Conservation (phyloP, 2,113 vertebrate species). For the Myrmophylax atrothorax region DNA sequence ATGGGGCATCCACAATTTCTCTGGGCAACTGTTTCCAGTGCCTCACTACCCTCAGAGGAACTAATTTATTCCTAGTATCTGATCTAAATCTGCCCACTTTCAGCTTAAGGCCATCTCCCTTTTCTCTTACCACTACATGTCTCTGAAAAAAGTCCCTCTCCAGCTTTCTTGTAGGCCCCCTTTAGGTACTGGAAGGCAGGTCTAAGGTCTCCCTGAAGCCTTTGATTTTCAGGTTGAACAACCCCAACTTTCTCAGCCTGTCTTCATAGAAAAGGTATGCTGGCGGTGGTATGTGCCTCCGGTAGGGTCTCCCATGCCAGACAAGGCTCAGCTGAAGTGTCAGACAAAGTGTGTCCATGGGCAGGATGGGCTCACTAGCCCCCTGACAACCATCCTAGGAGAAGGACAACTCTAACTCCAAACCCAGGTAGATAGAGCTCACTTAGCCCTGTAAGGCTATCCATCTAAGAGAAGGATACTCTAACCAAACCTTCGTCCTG, state of each 20-base stretch:
- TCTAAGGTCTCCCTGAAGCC: background rate
- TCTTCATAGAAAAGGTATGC: background rate
- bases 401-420: too few species aligned
- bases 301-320: too few species aligned
- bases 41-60: background rate
- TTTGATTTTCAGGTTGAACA: background rate
- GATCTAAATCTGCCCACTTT: background rate
- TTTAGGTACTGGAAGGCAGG: background rate
- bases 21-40: background rate
- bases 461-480: too few species aligned
- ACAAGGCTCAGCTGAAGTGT: too few species aligned
- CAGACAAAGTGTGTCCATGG: too few species aligned
- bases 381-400: too few species aligned
- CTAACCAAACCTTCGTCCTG: too few species aligned
- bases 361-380: too few species aligned
- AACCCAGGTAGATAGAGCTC: too few species aligned
- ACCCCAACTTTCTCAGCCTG: background rate
- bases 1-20: background rate
- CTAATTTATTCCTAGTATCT: background rate
- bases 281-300: too few species aligned
- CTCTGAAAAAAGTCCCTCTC: background rate
- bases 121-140: background rate
- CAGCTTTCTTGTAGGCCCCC: background rate
- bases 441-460: too few species aligned
- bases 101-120: background rate